Percentiles rank a stretch among this genome's conserved stretches.
Evolutionary conservation across 2,888 invertebrate genomes (phyloP).

Genomic region (Stomorhina lunata): DNA sequence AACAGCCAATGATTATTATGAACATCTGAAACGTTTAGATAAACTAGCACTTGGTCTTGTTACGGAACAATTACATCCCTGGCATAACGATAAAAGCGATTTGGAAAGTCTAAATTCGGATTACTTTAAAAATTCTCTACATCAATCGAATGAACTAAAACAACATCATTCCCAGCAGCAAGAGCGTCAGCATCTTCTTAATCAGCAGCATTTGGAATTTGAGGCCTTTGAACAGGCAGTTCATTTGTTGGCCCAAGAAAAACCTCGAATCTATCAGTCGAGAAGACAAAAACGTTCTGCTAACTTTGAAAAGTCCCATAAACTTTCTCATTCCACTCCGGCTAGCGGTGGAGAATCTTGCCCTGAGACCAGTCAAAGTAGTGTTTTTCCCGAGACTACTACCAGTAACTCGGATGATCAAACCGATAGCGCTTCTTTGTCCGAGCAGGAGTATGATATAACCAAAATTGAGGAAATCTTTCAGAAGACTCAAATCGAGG

Average conservation of each 20-base stretch:
- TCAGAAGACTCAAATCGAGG: constrained; percentile 69
- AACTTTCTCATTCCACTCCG: constrained; percentile 47
- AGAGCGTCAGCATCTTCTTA: constrained; percentile 16
- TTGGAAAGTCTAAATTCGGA: constrained; percentile 80
- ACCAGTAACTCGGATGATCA: constrained; percentile 79
- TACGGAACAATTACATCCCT: constrained; percentile 75
- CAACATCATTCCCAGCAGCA: constrained; percentile 60
- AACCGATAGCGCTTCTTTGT: constrained; percentile 76
- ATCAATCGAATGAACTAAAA: constrained; percentile 74
- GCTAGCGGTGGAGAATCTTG: constrained; percentile 73
- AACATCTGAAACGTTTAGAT: constrained; percentile 79
- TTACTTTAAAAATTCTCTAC: constrained; percentile 79
- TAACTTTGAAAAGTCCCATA: constrained; percentile 50
- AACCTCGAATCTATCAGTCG: constrained; percentile 77
- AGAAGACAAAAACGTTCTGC: constrained; percentile 67
- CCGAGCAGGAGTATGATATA: constrained; percentile 77
- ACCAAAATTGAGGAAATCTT: constrained; percentile 76
- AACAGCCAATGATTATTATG: constrained; percentile 79
- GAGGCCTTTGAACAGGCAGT: constrained; percentile 73
- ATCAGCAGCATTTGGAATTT: constrained; percentile 70
- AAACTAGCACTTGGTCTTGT: constrained; percentile 72
- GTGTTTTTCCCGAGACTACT: constrained; percentile 78
- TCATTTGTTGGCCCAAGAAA: constrained; percentile 69
- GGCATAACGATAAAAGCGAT: constrained; percentile 80
- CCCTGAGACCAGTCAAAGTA: constrained; percentile 78